Percentiles rank a stretch among this genome's conserved stretches.
Evolutionary conservation across 2,888 invertebrate species (phyloP).

Genomic region (Pediacus dermestoides): DNA sequence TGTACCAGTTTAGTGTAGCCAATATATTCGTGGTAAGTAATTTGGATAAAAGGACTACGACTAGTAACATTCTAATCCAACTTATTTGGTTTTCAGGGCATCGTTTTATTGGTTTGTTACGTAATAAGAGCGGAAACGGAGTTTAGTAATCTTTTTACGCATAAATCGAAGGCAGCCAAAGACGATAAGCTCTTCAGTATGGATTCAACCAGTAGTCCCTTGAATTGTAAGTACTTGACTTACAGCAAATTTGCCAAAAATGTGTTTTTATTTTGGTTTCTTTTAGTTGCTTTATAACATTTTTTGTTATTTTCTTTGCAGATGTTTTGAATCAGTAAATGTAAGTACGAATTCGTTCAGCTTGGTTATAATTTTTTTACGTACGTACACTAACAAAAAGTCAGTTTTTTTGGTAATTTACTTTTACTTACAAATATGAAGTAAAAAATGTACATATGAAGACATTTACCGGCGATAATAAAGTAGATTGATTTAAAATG

Average conservation of each 20-base stretch:
- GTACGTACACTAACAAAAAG: too few species aligned
- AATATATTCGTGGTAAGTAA: constrained; percentile 58
- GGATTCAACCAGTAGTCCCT: constrained; percentile 56
- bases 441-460: too few species aligned
- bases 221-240: constrained; percentile 56
- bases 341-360: constrained; percentile 8
- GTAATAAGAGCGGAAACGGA: constrained; percentile 57
- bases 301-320: constrained; percentile 16
- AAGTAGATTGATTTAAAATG: too few species aligned
- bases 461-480: too few species aligned
- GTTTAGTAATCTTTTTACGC: constrained; percentile 48
- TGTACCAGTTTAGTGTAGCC: constrained; percentile 57
- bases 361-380: neutral
- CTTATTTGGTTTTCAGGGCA: constrained; percentile 50
- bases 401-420: too few species aligned
- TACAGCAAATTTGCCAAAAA: too few species aligned
- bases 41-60: neutral
- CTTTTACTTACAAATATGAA: too few species aligned
- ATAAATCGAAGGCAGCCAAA: constrained; percentile 47
- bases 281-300: constrained; percentile 12
- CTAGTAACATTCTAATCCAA: constrained; percentile 7
- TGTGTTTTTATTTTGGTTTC: constrained; percentile 8
- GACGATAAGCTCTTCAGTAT: constrained; percentile 54
- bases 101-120: constrained; percentile 59
- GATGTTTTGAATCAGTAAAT: constrained; percentile 13